Evolutionary conservation across 2,797 vertebrate species (phyloP).

Genomic region (Pristis pectinata): DNA sequence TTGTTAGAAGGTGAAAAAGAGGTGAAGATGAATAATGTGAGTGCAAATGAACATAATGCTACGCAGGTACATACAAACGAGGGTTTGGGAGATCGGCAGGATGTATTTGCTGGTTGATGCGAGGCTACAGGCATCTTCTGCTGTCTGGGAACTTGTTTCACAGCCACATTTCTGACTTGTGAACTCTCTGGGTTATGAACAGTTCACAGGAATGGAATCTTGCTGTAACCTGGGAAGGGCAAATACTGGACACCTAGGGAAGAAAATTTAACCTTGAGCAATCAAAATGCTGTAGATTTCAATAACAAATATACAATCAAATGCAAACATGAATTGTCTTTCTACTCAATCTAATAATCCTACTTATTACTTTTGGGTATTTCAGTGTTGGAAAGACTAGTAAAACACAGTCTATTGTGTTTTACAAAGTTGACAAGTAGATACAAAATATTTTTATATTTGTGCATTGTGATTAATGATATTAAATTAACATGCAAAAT

Average conservation of each 20-base stretch:
- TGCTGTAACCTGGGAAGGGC: neutral
- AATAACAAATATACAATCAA: no score
- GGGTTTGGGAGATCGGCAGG: no score
- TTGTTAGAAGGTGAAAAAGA: neutral
- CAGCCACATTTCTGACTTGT: no score
- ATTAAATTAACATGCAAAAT: neutral
- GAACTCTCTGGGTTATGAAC: no score
- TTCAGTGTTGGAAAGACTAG: neutral
- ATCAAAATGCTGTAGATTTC: neutral
- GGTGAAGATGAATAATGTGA: neutral
- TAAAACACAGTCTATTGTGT: neutral
- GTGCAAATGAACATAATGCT: slow-evolving; percentile 14
- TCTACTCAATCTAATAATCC: neutral
- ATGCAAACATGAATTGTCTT: neutral
- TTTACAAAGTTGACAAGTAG: neutral
- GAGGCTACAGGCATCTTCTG: no score
- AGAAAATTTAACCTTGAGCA: neutral
- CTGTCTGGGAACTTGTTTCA: no score
- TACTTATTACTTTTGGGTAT: neutral
- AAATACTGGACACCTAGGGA: neutral
- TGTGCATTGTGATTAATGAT: neutral
- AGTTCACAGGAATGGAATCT: no score
- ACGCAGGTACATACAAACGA: neutral
- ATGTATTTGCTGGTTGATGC: no score
- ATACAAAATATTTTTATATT: neutral